These are phyloP conservation scores for Baronia brevicornis DNA, from an alignment of 2,888 invertebrate species.

Conservation along the genomic window DNA sequence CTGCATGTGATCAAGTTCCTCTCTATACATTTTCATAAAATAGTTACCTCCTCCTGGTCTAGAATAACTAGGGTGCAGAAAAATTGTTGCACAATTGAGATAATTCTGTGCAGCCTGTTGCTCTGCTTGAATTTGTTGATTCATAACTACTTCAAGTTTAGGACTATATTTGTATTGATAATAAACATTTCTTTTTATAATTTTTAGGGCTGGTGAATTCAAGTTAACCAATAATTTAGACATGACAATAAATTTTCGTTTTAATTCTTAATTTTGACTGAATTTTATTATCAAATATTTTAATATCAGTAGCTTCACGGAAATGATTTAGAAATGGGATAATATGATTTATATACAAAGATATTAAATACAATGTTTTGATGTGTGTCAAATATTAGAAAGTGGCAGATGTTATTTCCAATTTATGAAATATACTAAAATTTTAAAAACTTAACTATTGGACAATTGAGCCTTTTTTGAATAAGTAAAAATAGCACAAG, in stretches of 20 bases:
- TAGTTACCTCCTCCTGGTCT: conserved; percentile 33
- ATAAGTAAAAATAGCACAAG: no score
- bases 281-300: no score
- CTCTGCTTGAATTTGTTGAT: conserved; percentile 36
- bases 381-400: no score
- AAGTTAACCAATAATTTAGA: no score
- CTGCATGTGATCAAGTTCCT: conserved; percentile 37
- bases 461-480: no score
- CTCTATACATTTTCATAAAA: conserved; percentile 42
- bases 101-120: conserved; percentile 40
- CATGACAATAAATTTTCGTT: no score
- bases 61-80: conserved; percentile 31
- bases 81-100: conserved; percentile 33
- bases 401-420: no score
- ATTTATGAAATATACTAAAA: no score
- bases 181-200: conserved; percentile 19
- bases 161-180: conserved; percentile 25
- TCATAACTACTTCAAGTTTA: conserved; percentile 31
- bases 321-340: background rate
- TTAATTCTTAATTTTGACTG: no score
- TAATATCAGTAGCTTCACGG: no score
- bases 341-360: conserved; percentile 1
- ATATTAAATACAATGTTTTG: conserved; percentile 2
- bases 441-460: no score
- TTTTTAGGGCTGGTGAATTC: no score